Conservation (phyloP, 2,797 vertebrate species). For the Lateolabrax maculatus region DNA sequence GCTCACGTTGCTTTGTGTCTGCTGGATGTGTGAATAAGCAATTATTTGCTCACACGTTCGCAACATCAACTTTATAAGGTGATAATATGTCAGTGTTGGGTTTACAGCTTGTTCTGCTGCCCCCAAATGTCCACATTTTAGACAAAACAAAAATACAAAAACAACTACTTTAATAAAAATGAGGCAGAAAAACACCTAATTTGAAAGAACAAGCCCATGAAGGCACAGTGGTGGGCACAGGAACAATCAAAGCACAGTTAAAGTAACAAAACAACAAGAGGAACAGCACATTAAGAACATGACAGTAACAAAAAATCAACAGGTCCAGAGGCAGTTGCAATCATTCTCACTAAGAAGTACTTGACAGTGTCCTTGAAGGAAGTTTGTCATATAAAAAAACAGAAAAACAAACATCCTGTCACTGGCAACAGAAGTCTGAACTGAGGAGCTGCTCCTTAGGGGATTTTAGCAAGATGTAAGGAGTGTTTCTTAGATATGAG, state of each 20-base stretch:
- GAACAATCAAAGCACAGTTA: slow-evolving; percentile 8
- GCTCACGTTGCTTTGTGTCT: background rate
- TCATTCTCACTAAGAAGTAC: slow-evolving; percentile 43
- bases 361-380: slow-evolving; percentile 61
- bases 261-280: slow-evolving; percentile 37
- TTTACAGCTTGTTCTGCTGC: slow-evolving; percentile 7
- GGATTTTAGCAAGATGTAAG: slow-evolving; percentile 42
- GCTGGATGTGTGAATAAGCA: background rate
- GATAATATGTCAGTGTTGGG: slow-evolving; percentile 1
- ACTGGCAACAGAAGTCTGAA: slow-evolving; percentile 19
- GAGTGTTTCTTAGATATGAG: slow-evolving; percentile 12
- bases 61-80: slow-evolving; percentile 2
- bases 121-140: background rate
- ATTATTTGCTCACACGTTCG: background rate
- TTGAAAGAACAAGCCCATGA: slow-evolving; percentile 6
- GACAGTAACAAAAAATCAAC: background rate
- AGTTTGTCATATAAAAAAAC: slow-evolving; percentile 24
- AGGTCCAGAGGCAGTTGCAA: slow-evolving; percentile 4
- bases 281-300: slow-evolving; percentile 37
- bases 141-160: background rate
- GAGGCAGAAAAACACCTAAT: slow-evolving; percentile 4
- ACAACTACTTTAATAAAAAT: background rate
- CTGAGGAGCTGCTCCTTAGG: slow-evolving; percentile 23
- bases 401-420: slow-evolving; percentile 23
- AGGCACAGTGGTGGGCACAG: background rate